These are phyloP conservation scores for Spondyliosoma cantharus DNA, from an alignment of 2,797 vertebrate genomes.

Conservation along the genomic window DNA sequence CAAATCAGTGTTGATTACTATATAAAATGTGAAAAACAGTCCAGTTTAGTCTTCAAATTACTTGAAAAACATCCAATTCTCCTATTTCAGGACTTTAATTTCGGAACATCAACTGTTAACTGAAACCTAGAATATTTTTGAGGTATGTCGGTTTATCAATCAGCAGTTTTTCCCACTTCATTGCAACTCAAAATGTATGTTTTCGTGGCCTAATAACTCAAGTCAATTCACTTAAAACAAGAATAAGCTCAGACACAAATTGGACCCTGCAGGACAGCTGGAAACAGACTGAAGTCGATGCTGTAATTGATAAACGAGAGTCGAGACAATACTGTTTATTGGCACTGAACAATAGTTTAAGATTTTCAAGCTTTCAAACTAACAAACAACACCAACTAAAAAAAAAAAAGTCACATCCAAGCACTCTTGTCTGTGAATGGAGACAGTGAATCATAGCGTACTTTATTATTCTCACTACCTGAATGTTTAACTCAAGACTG, in stretches of 20 bases:
- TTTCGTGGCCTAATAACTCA: too few relatives aligned
- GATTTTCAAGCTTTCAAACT: background rate
- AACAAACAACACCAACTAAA: background rate
- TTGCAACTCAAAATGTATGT: too few relatives aligned
- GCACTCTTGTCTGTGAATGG: background rate
- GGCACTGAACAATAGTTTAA: background rate
- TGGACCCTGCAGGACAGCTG: background rate
- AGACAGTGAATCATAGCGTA: background rate
- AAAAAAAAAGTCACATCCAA: background rate
- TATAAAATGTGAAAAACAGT: too few relatives aligned
- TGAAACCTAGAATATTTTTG: too few relatives aligned
- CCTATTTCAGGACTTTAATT: too few relatives aligned
- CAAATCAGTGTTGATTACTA: background rate
- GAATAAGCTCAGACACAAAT: background rate
- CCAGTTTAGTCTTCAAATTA: too few relatives aligned
- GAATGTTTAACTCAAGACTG: background rate
- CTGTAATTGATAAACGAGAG: background rate
- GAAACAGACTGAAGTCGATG: background rate
- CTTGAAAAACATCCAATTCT: too few relatives aligned
- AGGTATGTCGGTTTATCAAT: too few relatives aligned
- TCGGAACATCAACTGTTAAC: too few relatives aligned
- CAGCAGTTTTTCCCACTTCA: too few relatives aligned
- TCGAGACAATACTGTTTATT: too few relatives aligned
- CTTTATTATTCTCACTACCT: background rate
- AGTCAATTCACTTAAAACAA: too few relatives aligned